Conservation (phyloP, 2,888 invertebrate genomes). For the Adela reaumurella region DNA sequence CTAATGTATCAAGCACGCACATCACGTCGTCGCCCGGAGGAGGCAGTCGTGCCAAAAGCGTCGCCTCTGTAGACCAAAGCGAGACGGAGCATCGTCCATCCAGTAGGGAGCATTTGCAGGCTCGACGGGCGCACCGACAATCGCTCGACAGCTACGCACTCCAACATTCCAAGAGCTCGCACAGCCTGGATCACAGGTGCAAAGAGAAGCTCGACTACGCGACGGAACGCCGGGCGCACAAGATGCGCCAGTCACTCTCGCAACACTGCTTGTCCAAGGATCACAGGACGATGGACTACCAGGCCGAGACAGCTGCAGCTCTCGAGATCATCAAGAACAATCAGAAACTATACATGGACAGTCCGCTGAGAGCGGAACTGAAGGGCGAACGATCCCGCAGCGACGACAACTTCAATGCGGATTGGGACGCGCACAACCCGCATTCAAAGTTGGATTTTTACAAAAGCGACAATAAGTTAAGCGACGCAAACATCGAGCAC, state of each 20-base stretch:
- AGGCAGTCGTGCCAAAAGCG: conserved; percentile 12
- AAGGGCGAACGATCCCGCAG: conserved; percentile 29
- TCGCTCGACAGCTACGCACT: conserved; percentile 10
- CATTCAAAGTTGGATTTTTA: conserved; percentile 15
- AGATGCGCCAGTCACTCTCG: conserved; percentile 42
- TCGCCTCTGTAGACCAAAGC: background rate
- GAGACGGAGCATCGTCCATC: conserved; percentile 16
- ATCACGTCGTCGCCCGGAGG: conserved; percentile 29
- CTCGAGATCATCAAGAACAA: conserved; percentile 57
- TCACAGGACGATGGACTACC: conserved; percentile 47
- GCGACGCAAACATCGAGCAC: conserved; percentile 34
- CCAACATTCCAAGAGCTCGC: conserved; percentile 42
- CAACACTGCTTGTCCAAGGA: conserved; percentile 35
- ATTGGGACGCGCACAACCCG: conserved; percentile 28
- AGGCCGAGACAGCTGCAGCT: conserved; percentile 57
- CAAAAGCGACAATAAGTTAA: conserved; percentile 20
- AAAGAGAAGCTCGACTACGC: conserved; percentile 18
- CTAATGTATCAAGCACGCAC: conserved; percentile 55
- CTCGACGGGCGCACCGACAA: background rate
- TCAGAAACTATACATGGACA: conserved; percentile 55
- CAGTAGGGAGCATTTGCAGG: conserved; percentile 22
- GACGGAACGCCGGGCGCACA: conserved; percentile 20
- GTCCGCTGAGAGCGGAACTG: conserved; percentile 42
- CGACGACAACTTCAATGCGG: conserved; percentile 42
- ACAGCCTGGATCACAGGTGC: conserved; percentile 39